A percentile compares a stretch with the other conserved stretches of the same genome.
These are phyloP conservation scores for Peromyscus leucopus DNA, from an alignment of 2,113 vertebrate species.

Conservation along the genomic window DNA sequence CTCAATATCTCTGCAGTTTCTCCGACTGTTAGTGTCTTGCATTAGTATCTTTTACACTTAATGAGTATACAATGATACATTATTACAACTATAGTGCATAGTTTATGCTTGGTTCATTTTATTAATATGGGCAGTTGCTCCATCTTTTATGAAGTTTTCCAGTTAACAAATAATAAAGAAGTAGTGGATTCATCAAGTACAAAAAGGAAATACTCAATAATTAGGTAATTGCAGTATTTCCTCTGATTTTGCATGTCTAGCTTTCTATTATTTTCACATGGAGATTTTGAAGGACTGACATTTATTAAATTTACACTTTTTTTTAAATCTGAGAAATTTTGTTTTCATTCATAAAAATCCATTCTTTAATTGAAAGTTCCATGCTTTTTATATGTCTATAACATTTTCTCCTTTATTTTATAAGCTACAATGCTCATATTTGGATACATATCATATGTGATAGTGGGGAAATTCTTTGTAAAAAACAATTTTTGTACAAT, in stretches of 20 bases:
- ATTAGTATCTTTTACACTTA: background rate
- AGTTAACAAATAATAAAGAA: background rate
- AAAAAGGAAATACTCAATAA: background rate
- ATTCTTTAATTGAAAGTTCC: background rate
- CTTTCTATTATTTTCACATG: background rate
- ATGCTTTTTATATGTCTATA: background rate
- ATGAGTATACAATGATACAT: background rate
- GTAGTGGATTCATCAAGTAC: background rate
- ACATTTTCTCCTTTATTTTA: background rate
- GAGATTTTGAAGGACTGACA: background rate
- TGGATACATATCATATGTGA: background rate
- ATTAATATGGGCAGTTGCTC: background rate
- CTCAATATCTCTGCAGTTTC: background rate
- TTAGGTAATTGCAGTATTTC: background rate
- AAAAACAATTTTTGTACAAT: background rate
- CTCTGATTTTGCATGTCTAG: background rate
- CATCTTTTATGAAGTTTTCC: background rate
- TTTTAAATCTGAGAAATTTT: background rate
- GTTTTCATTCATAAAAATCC: background rate
- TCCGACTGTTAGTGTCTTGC: too few species aligned
- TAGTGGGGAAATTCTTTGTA: background rate
- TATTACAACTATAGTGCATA: background rate
- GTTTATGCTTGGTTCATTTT: background rate
- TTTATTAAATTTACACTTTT: background rate
- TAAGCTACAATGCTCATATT: background rate